Base-by-base conservation (phyloP, 2,888 invertebrate genomes). In the Drosophila buzzatii region DNA sequence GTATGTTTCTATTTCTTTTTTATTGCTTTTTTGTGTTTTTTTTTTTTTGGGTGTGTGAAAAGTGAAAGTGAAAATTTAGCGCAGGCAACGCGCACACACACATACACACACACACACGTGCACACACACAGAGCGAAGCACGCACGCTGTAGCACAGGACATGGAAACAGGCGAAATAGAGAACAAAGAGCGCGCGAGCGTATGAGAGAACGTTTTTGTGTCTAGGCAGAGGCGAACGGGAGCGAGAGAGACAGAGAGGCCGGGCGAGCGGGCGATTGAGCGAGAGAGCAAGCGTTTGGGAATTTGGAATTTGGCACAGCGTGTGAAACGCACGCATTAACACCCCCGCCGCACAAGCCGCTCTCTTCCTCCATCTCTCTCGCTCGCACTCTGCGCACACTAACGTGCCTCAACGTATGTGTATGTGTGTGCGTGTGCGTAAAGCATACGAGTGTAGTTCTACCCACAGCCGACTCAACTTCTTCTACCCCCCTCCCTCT, bases 21-120 rank as follows among this genome's bases (percentile, higher is more conserved):
- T 37, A 33, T 64, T 70, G 27, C 27, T 80, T 87, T 89, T 89
- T 89, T 88, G 4, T 6, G 14, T 45, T 60, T 57, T 66, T 73
- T 80, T 73, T 80, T 87, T 89, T 90, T 90, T 90, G 90, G 91
- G 91, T 91, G 91, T 91, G 91, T 86, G 84, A 87, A 92, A 91
- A 91, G 89, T 90, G 91, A 91, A 91, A 91, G 91, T 91, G 92
- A 91, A 92, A 91, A 91, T 91, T 90, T 83, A 89, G 90, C 86
- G 77, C 83, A 73, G 67, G 55, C 68, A 68, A 49, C 45, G 39
- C 58, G 41, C 60, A 47, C 62, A 42, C 76, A 70, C 20, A 59
- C 20, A 42, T 56, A 35, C 35, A 53, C 65, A 62, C 12, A 55
- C 39, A 58, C 55, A 20, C 47, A 51, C 45, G 33, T 10, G 14